Evolutionary conservation across 2,113 vertebrate genomes (phyloP), one percentile per base, ranked within the genome.

Genomic region (Arvicanthis niloticus): DNA sequence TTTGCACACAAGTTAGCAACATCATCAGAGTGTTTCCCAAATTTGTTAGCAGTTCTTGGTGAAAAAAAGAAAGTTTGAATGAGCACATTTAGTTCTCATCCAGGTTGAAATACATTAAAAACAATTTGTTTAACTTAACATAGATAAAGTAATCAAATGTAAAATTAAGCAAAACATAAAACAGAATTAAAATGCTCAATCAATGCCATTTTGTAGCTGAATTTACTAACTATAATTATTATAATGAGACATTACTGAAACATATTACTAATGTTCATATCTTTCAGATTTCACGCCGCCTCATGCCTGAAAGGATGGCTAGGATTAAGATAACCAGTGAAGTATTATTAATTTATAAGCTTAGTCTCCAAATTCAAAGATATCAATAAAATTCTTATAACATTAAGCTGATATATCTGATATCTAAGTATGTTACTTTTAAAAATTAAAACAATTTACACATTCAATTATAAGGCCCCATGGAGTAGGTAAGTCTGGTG

Each of bases 101-200:
- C 17, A 56, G 42, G 1, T 16, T 56, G 1, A 67, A 90, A 70
- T 16, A n/a, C 31, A 16, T 67, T 75, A 80, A 48, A 68, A 34
- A 58, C 19, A 72, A 86, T 65, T 88, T 26, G 45, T 11, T 37
- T 42, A 91, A 77, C 72, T 84, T 73, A 95, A 68, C 22, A 40
- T 1, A 26, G 37, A 31, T 45, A 89, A 11, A 60, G 76, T 31
- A 72, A 40, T 81, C 22, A 94, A 24, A 40, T 51, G 6, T 42
- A 91, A 90, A 78, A 88, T 51, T 76, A 91, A 78, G 34, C 26
- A 85, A 42, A 42, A 81, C 24, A 62, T 7, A 87, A 65, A 96
- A 56, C 1, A 92, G 60, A 65, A 56, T 58, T 62, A 37, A 77
- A 88, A 62, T 22, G 5, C 12, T 53, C 90, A 91, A 77, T 96